A percentile compares a stretch with the other conserved stretches of the same genome.
phyloP scores from a whole-genome alignment of 1,140 invertebrate species.

The Cydia pomonella region DNA sequence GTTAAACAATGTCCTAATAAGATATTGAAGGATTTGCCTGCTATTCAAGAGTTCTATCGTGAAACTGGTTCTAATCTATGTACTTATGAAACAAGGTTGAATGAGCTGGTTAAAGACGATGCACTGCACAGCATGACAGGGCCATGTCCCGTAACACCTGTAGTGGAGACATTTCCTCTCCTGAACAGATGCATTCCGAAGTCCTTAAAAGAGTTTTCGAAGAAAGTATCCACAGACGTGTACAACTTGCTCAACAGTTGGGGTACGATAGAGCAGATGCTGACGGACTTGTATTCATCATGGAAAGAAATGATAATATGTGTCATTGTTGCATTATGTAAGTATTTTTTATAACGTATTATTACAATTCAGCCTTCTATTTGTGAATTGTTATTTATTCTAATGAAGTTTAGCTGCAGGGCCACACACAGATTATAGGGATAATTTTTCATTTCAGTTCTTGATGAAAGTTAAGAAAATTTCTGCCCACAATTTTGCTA shows the following conservation, averaged over 20 bases:
- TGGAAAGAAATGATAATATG: constrained; percentile 93
- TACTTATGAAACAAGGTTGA: constrained; percentile 84
- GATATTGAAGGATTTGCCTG: constrained; percentile 83
- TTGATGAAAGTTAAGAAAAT: no score
- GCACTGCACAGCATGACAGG: constrained; percentile 83
- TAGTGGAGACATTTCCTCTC: constrained; percentile 88
- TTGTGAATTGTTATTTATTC: background rate
- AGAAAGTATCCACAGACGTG: constrained; percentile 85
- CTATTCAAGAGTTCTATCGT: constrained; percentile 88
- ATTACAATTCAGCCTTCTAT: constrained; percentile 19
- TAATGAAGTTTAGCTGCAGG: background rate
- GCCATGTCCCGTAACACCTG: constrained; percentile 87
- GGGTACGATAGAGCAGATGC: constrained; percentile 92
- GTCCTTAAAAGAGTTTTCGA: constrained; percentile 82
- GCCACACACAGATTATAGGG: background rate
- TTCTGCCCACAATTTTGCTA: no score
- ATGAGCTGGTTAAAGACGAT: constrained; percentile 58
- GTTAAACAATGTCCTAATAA: constrained; percentile 92
- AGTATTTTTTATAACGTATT: constrained; percentile 52
- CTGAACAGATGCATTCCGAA: constrained; percentile 94
- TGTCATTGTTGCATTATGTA: constrained; percentile 91
- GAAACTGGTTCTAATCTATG: constrained; percentile 88
- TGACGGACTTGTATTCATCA: constrained; percentile 92
- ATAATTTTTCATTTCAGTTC: background rate
- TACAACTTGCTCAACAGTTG: constrained; percentile 92